Evolutionary conservation across 2,888 invertebrate species (phyloP).

Genomic region (Poecilobothrus nobilitatus): DNA sequence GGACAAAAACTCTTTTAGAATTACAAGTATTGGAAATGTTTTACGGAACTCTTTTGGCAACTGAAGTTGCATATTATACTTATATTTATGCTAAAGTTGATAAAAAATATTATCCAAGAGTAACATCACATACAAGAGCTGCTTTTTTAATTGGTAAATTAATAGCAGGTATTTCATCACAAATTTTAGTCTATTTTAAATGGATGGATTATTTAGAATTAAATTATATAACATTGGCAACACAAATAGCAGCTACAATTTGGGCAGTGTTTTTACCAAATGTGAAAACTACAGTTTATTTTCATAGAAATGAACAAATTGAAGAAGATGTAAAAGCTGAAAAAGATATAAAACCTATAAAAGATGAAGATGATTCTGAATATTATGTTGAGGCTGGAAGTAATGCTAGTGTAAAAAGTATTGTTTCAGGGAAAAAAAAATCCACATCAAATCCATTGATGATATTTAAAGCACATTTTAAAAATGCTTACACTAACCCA

Average conservation of each 20-base stretch:
- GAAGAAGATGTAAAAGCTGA: no score
- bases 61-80: constrained; percentile 87
- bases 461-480: constrained; percentile 52
- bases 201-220: constrained; percentile 56
- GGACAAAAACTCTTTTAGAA: constrained; percentile 62
- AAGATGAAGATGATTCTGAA: constrained; percentile 14
- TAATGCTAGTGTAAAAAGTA: constrained; percentile 2
- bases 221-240: constrained; percentile 60
- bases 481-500: constrained; percentile 50
- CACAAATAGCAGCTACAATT: constrained; percentile 51
- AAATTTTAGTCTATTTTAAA: constrained; percentile 53
- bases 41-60: constrained; percentile 78
- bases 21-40: constrained; percentile 62
- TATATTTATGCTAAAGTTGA: constrained; percentile 89
- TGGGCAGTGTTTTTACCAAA: constrained; percentile 57
- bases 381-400: constrained; percentile 15
- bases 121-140: constrained; percentile 64
- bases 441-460: constrained; percentile 24
- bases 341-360: constrained; percentile 2
- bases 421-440: constrained; percentile 13
- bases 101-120: constrained; percentile 58
- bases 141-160: constrained; percentile 63
- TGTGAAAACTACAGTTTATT: constrained; percentile 56
- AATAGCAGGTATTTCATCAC: constrained; percentile 55
- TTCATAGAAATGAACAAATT: constrained; percentile 43